A percentile compares a stretch with the other conserved stretches of the same genome.
These are phyloP conservation scores for Cirrhinus mrigala DNA, from an alignment of 2,797 vertebrate genomes.

Conservation along the genomic window DNA sequence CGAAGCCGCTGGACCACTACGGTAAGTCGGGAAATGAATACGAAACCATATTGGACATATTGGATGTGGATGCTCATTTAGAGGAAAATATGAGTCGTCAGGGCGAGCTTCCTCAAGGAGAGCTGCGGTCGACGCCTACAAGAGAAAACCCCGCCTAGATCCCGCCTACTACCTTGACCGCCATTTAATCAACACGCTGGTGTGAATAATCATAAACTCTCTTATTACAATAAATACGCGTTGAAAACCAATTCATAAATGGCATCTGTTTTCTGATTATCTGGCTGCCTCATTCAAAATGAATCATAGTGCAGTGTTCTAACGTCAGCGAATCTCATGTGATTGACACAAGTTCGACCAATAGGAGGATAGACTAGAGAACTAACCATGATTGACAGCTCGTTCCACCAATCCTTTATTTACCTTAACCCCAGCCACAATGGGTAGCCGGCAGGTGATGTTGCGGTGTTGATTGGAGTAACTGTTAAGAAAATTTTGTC, in stretches of 20 bases:
- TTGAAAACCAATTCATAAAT: background rate
- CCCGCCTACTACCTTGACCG: constrained; percentile 17
- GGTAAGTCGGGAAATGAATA: constrained; percentile 9
- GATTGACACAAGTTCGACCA: constrained; percentile 55
- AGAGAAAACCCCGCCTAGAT: constrained; percentile 45
- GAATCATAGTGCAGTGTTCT: background rate
- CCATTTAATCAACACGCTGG: background rate
- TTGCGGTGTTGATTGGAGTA: background rate
- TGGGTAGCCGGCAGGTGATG: constrained; percentile 40
- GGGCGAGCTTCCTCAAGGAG: constrained; percentile 63
- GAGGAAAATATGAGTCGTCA: constrained; percentile 68
- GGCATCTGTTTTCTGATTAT: background rate
- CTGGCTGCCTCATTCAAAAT: background rate
- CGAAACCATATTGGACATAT: constrained; percentile 66
- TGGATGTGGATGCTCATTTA: constrained; percentile 58
- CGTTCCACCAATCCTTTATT: constrained; percentile 19
- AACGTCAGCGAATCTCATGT: constrained; percentile 1
- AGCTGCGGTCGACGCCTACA: constrained; percentile 61
- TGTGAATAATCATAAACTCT: background rate
- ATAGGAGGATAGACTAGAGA: constrained; percentile 23
- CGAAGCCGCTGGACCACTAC: background rate
- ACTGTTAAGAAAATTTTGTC: background rate
- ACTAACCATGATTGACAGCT: constrained; percentile 23
- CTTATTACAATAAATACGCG: background rate
- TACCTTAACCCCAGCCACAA: background rate